Base-by-base conservation (phyloP, 2,888 invertebrate species). In the Ormyrus thymus region DNA sequence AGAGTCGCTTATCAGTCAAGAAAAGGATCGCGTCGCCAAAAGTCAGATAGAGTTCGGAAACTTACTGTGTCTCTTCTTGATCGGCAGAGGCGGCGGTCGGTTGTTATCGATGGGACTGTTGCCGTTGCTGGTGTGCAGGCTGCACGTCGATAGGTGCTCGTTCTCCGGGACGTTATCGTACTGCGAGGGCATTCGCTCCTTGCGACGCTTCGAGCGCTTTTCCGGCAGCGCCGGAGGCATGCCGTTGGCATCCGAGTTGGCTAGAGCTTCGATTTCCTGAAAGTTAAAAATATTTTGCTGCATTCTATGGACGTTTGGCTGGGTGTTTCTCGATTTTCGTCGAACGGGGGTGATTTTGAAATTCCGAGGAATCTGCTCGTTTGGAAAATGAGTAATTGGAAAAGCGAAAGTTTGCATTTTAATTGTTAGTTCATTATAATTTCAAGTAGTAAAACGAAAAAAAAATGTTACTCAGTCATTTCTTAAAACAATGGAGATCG, bases 21-120 rank as follows among this genome's bases (percentile, higher is more conserved):
- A 66, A 50, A 65, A 11, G 29, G 29, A 4, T 29, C 45, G 11
- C 4, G 0, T 45, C 43, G 29, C 10, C 15, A 48, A 48, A 29
- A 7, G n/a, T 13, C 10, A 48, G 10, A 58, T 8, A 59, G 7
- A 4, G 58, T 55, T 46, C 29, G 6, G 11, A 91, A 29, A 96
- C 97, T 96, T 94, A 97, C 97, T 97, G 92, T 98, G 96, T 91
- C 96, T 95, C 91, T 97, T 97, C 92, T 98, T 98, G 64, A 95
- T 94, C 59, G 98, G 98, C 83, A 98, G 91, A 69, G 98, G 98
- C 81, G 98, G 98, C 82, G 97, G 96, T 87, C 93, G 92, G 84
- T 91, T 90, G 82, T 94, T 94, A 84, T 94, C 93, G 58, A 90
- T 88, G 81, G 89, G 91, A 82, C 90, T 88, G 81, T 87, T 88